Conservation (phyloP, 2,113 vertebrate species). For the Actenoides hombroni region DNA sequence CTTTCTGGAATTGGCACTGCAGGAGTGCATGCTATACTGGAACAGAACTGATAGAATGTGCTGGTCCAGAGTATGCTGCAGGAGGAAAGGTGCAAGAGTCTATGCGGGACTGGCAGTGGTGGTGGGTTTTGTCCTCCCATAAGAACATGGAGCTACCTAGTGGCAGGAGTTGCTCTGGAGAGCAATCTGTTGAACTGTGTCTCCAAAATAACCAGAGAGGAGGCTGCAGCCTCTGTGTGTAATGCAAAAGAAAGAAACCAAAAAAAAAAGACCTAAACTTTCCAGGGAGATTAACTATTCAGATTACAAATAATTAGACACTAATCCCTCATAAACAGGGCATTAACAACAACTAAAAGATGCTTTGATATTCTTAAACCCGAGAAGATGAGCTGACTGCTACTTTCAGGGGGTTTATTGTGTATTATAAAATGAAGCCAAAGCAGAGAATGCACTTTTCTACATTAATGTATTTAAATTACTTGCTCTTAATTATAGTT, state of each 20-base stretch:
- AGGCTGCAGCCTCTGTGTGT: not conserved
- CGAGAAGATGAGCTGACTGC: not conserved
- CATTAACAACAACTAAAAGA: constrained; percentile 26
- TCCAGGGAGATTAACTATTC: constrained; percentile 8
- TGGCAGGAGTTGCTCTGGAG: not conserved
- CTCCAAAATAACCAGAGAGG: not conserved
- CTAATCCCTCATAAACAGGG: constrained; percentile 20
- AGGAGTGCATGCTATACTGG: not conserved
- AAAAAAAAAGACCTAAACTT: not conserved
- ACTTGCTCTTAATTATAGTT: constrained; percentile 27
- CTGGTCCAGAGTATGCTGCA: not conserved
- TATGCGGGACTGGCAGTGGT: accelerated
- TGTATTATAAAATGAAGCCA: not conserved
- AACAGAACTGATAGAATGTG: accelerated
- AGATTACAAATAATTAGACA: constrained; percentile 13
- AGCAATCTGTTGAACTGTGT: constrained; percentile 40
- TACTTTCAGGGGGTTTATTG: not conserved
- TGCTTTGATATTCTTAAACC: constrained; percentile 15
- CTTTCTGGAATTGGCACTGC: not conserved
- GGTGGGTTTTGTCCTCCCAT: not conserved
- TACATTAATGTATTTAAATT: not conserved
- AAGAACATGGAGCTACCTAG: not conserved
- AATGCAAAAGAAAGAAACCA: not conserved
- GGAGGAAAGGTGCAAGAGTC: not conserved
- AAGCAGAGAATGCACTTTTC: not conserved